Conservation (phyloP, 2,797 vertebrate genomes). For the Centroberyx gerrardi region DNA sequence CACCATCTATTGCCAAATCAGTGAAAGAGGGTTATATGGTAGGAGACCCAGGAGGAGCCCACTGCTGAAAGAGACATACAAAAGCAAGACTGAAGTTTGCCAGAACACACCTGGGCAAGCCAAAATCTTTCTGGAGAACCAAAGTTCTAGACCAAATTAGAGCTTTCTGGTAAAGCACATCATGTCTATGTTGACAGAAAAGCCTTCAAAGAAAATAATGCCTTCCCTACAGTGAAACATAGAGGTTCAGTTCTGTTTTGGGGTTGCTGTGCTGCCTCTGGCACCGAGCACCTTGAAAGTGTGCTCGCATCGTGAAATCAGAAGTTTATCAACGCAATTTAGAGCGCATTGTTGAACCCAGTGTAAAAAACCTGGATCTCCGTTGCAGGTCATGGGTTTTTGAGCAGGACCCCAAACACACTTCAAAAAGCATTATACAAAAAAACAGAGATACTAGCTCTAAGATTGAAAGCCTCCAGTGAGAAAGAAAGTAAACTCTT, state of each 20-base stretch:
- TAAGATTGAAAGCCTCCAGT: no score
- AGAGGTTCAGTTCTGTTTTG: neutral
- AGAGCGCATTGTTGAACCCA: neutral
- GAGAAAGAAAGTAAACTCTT: no score
- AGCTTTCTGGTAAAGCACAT: neutral
- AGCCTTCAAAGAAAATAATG: slow-evolving; percentile 5
- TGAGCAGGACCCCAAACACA: no score
- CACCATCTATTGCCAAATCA: neutral
- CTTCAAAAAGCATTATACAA: no score
- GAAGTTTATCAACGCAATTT: no score
- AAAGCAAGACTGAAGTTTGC: neutral
- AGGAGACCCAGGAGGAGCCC: neutral
- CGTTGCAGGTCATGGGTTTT: no score
- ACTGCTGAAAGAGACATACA: neutral
- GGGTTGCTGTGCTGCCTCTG: no score
- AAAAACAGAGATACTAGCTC: no score
- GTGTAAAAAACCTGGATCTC: neutral
- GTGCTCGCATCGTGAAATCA: no score
- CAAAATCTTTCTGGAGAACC: neutral
- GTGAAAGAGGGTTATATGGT: neutral
- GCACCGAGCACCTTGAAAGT: no score
- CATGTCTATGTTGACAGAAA: neutral
- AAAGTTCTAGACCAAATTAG: neutral
- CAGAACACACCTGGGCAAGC: neutral
- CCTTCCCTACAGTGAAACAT: neutral